Base-by-base conservation (phyloP, 2,888 invertebrate species). In the Arctia plantaginis region DNA sequence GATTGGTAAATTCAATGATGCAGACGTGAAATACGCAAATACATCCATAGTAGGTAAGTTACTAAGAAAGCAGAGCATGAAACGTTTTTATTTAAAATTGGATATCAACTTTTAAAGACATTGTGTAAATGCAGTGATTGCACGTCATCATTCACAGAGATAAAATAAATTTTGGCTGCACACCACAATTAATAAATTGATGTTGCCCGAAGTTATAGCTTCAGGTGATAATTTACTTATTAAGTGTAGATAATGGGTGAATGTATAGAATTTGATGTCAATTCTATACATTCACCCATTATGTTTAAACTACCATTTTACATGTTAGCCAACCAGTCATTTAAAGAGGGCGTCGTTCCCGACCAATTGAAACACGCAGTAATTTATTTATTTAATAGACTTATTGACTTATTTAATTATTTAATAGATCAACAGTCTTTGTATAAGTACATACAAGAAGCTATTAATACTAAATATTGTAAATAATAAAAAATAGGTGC, bases 201-300 rank as follows among this genome's bases (percentile, higher is more conserved):
- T 76, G 35, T 64, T 71, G 71, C 68, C 74, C 27, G 70, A 74
- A 69, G 74, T 75, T 73, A 79, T 27, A 78, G 77, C 72, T 62
- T 79, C 70, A 69, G 76, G 70, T 75, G 72, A 67, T 69, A 75
- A 70, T 80, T 85, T 77, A 78, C 85, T 79, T 70, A 73, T 81
- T 89, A 90, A 89, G 89, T 87, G 27, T 27, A 4, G 4, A 88
- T 82, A 84, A 86, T 85, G 83, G 84, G 79, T 76, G 85, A 85
- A 82, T 82, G 75, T 81, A 78, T 81, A 79, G 75, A 83, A 82
- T 73, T 78, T 70, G 77, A 86, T 83, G 83, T 81, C n/a, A n/a
- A n/a, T n/a, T n/a, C n/a, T n/a, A n/a, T n/a, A n/a, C n/a, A n/a
- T n/a, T n/a, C n/a, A n/a, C n/a, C n/a, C n/a, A n/a, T n/a, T n/a